These are phyloP conservation scores for Ophion slaviceki DNA, from an alignment of 2,888 invertebrate genomes.

Conservation along the genomic window DNA sequence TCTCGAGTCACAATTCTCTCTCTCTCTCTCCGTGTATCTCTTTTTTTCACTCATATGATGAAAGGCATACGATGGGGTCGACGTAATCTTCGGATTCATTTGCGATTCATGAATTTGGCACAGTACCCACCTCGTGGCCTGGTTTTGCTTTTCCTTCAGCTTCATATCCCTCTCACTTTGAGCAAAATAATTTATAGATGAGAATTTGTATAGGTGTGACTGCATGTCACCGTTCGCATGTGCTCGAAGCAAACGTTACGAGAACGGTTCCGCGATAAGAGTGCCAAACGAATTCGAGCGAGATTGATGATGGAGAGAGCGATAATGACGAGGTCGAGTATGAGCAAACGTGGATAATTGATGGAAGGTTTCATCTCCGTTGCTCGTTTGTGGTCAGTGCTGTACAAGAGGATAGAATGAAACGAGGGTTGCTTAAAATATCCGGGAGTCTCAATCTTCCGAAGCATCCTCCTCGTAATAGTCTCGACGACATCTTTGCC, in stretches of 20 bases:
- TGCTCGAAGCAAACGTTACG: conserved; percentile 57
- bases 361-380: conserved; percentile 38
- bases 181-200: conserved; percentile 58
- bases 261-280: conserved; percentile 15
- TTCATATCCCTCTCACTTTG: conserved; percentile 50
- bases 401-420: conserved; percentile 36
- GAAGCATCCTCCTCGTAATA: conserved; percentile 46
- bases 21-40: background rate
- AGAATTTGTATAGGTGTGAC: conserved; percentile 56
- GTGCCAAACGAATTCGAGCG: conserved; percentile 69
- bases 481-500: conserved; percentile 65
- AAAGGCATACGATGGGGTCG: conserved; percentile 73
- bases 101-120: conserved; percentile 75
- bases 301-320: conserved; percentile 70
- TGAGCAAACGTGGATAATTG: conserved; percentile 70
- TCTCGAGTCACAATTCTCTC: conserved; percentile 8
- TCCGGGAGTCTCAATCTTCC: conserved; percentile 61
- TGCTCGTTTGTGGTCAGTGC: conserved; percentile 30
- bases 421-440: conserved; percentile 61
- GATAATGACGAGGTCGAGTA: conserved; percentile 75
- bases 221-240: conserved; percentile 10
- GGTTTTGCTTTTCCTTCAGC: conserved; percentile 73
- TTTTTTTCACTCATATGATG: conserved; percentile 49
- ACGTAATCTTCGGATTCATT: conserved; percentile 76
- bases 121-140: conserved; percentile 66